Evolutionary conservation across 1,140 invertebrate species (phyloP), one percentile per base, ranked within the genome.

Genomic region (Drosophila jambulina): DNA sequence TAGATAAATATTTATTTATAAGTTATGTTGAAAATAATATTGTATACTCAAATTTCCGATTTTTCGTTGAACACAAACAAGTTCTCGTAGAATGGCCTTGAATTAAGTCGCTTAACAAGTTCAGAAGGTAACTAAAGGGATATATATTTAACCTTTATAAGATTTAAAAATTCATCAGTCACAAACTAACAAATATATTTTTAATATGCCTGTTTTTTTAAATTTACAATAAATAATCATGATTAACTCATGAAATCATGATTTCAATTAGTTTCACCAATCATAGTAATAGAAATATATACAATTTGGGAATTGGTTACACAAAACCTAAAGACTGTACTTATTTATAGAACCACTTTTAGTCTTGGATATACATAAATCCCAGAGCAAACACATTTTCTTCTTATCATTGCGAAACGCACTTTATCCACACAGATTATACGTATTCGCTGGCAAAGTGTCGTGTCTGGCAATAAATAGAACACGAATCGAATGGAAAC

Each of bases 381-480:
- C 32, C 19, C 0, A 36, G 9, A 17, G 8, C 8, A 23, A 21
- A 34, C 32, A 36, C 32, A 36, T 10, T 23, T 36, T 54, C 2
- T 10, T 54, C 32, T 43, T 36, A 45, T 36, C 60, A 38, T 67
- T 70, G 12, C 61, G 61, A 70, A 70, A 70, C 48, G 48, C 62
- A 70, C 62, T 27, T 68, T 54, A 68, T 68, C 38, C 62, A 29
- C 48, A 69, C 65, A 29, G 60, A 69, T 69, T 69, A 43, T 36
- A 43, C 29, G 27, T 45, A 54, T 68, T 40, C 40, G 36, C 42
- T 60, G 51, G 38, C 49, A 49, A 79, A 79, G 76, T 59, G 65
- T 71, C 67, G 67, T 59, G 58, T 43, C 40, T 79, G 77, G 59
- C 53, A 80, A 65, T 79, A 72, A 80, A 80, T 79, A 80, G 61